phyloP scores from a whole-genome alignment of 2,797 vertebrate species.

The Ataeniobius toweri region DNA sequence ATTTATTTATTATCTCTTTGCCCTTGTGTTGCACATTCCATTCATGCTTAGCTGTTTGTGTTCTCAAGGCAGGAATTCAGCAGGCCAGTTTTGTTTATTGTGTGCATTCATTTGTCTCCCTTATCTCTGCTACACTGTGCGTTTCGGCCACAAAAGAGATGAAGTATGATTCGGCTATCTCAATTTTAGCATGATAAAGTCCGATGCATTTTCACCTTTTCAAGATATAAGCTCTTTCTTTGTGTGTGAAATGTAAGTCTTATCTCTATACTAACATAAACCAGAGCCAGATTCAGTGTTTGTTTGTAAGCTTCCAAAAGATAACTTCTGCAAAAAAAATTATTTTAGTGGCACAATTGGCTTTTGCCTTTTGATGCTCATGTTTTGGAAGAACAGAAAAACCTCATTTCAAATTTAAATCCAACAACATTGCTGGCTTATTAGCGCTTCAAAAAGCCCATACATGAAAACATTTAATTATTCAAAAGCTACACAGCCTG shows the following conservation, averaged over 20 bases:
- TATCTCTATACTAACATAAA: slow-evolving; percentile 33
- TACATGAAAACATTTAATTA: slow-evolving; percentile 6
- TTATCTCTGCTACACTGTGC: slow-evolving; percentile 21
- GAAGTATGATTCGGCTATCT: slow-evolving; percentile 18
- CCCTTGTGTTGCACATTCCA: slow-evolving; percentile 10
- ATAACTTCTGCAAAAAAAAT: slow-evolving; percentile 11
- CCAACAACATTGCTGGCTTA: slow-evolving; percentile 4
- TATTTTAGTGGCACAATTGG: not conserved
- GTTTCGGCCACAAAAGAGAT: slow-evolving; percentile 6
- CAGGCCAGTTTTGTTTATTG: slow-evolving; percentile 9
- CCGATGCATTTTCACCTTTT: slow-evolving; percentile 24
- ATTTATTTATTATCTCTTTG: slow-evolving; percentile 9
- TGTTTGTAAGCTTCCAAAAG: not conserved
- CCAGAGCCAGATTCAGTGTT: slow-evolving; percentile 9
- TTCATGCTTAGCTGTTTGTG: not conserved
- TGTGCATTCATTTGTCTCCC: slow-evolving; percentile 23
- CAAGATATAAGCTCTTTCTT: slow-evolving; percentile 32
- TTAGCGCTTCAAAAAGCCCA: not conserved
- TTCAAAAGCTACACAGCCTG: slow-evolving; percentile 1
- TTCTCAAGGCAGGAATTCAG: slow-evolving; percentile 1
- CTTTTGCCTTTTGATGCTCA: not conserved
- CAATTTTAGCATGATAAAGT: slow-evolving; percentile 17
- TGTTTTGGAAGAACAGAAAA: not conserved
- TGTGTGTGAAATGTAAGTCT: slow-evolving; percentile 31
- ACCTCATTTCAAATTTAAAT: slow-evolving; percentile 3